phyloP scores from a whole-genome alignment of 92 coral and sea anemone species.

The Parazoanthus atlanticus region DNA sequence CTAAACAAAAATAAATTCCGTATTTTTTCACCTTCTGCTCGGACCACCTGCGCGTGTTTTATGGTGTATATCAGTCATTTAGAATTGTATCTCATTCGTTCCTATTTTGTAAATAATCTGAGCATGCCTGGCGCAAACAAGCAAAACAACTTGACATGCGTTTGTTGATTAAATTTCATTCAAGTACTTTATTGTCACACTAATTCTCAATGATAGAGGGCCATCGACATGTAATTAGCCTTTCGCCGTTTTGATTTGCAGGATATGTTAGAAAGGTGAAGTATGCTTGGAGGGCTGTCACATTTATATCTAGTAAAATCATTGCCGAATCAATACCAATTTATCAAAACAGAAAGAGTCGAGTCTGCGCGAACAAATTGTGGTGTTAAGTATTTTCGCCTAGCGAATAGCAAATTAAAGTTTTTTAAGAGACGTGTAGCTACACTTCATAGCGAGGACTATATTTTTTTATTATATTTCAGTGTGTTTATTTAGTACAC shows the following conservation, averaged over 20 bases:
- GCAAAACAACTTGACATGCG: conserved; percentile 73
- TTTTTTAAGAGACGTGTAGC: conserved; percentile 8
- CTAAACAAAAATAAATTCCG: conserved; percentile 30
- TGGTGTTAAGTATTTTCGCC: neutral
- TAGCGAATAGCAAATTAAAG: neutral
- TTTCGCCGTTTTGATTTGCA: conserved; percentile 67
- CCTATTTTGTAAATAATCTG: conserved; percentile 68
- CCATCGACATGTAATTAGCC: conserved; percentile 76
- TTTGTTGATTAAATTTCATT: conserved; percentile 80
- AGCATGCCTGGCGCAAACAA: conserved; percentile 66
- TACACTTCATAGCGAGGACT: conserved; percentile 34
- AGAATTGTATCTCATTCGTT: conserved; percentile 62
- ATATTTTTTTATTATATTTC: conserved; percentile 60
- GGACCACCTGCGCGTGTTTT: conserved; percentile 11
- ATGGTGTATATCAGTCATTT: conserved; percentile 44
- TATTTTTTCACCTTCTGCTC: conserved; percentile 35
- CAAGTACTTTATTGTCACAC: conserved; percentile 76
- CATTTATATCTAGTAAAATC: conserved; percentile 50
- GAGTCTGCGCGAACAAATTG: neutral
- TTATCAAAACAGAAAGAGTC: neutral
- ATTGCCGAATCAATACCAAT: conserved; percentile 32
- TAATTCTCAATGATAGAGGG: conserved; percentile 70
- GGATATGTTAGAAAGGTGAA: conserved; percentile 54
- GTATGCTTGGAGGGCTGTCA: conserved; percentile 59
- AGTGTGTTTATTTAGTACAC: conserved; percentile 82